phyloP scores from a whole-genome alignment of 2,888 invertebrate species.

The Theristus sp. region DNA sequence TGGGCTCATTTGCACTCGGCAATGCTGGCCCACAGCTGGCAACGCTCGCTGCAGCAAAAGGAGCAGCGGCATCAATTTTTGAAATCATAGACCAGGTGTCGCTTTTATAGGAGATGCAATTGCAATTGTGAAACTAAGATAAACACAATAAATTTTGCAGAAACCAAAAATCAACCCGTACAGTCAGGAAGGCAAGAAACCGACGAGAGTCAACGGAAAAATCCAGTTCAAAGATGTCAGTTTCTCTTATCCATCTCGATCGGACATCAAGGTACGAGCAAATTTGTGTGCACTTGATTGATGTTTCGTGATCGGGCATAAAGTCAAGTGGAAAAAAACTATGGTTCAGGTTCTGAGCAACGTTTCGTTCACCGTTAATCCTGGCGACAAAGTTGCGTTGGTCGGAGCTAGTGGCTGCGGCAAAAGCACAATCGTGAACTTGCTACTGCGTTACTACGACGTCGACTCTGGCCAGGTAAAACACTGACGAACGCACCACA shows the following conservation, averaged over 20 bases:
- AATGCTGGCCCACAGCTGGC: constrained; percentile 59
- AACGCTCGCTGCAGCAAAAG: constrained; percentile 54
- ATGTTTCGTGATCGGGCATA: no score
- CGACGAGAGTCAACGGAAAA: constrained; percentile 28
- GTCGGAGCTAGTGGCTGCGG: constrained; percentile 53
- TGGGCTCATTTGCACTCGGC: constrained; percentile 40
- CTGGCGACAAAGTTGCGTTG: constrained; percentile 30
- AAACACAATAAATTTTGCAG: constrained; percentile 14
- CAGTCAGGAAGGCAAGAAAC: constrained; percentile 31
- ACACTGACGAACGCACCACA: background rate
- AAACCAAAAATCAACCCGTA: constrained; percentile 33
- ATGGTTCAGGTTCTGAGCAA: constrained; percentile 29
- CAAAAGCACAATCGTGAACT: constrained; percentile 50
- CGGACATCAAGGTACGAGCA: constrained; percentile 26
- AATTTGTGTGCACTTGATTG: background rate
- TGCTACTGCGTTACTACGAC: constrained; percentile 51
- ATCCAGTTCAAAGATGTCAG: constrained; percentile 32
- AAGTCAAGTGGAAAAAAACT: no score
- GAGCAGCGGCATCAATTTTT: constrained; percentile 46
- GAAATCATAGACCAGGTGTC: constrained; percentile 35
- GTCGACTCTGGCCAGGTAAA: constrained; percentile 46
- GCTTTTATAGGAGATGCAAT: no score
- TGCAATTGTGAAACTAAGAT: no score
- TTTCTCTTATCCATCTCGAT: constrained; percentile 34
- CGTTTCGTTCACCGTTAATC: constrained; percentile 28